These are phyloP conservation scores for Alfaro cultratus DNA, from an alignment of 2,797 vertebrate species.

Conservation along the genomic window DNA sequence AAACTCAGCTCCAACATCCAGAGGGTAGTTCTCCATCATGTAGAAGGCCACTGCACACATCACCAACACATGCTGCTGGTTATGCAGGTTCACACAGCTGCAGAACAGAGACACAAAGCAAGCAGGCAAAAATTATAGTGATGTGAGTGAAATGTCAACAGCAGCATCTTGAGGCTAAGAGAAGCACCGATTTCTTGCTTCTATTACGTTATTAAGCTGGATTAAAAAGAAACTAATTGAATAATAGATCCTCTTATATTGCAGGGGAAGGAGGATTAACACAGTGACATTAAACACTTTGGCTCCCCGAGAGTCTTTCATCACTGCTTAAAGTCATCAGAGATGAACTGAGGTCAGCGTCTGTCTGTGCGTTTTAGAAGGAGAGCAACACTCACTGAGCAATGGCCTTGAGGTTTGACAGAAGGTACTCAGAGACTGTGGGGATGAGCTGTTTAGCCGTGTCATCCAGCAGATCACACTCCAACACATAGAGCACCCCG, in stretches of 20 bases:
- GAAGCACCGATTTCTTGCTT: not conserved
- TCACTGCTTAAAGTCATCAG: slow-evolving; percentile 35
- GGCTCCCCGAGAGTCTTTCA: slow-evolving; percentile 6
- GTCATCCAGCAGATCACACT: slow-evolving; percentile 96
- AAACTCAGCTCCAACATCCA: slow-evolving; percentile 95
- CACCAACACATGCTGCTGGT: slow-evolving; percentile 96
- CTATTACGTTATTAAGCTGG: slow-evolving; percentile 24
- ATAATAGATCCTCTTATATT: slow-evolving; percentile 12
- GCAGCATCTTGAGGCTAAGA: slow-evolving; percentile 28
- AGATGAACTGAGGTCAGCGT: slow-evolving; percentile 20
- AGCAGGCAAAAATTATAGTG: not conserved
- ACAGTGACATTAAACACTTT: slow-evolving; percentile 32
- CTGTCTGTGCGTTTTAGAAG: not conserved
- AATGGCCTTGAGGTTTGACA: slow-evolving; percentile 89
- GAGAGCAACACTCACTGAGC: slow-evolving; percentile 86
- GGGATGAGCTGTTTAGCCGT: slow-evolving; percentile 95
- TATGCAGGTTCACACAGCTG: slow-evolving; percentile 94
- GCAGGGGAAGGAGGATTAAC: not conserved
- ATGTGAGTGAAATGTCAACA: slow-evolving; percentile 21
- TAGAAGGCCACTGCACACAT: slow-evolving; percentile 98
- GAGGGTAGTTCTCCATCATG: slow-evolving; percentile 97
- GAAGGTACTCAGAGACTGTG: slow-evolving; percentile 90
- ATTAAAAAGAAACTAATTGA: slow-evolving; percentile 30
- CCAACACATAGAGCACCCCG: slow-evolving; percentile 92
- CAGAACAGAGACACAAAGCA: slow-evolving; percentile 7